A percentile compares a stretch with the other conserved stretches of the same genome.
Conservation (phyloP, 2,113 vertebrate species). For the Malurus cyaneus region DNA sequence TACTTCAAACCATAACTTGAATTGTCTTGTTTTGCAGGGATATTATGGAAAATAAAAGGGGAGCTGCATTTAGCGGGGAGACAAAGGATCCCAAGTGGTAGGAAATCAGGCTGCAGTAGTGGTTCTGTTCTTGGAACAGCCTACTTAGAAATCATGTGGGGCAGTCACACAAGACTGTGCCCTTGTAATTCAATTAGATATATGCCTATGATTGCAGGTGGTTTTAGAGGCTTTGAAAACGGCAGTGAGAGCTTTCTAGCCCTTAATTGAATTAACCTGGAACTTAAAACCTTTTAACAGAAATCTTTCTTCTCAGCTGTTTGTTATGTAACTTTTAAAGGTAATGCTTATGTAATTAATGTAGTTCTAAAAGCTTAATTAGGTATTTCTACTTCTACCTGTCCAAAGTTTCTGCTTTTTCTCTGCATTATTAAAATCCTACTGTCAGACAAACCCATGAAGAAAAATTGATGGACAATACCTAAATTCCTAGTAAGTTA, state of each 20-base stretch:
- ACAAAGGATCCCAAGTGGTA: neutral
- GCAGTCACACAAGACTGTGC: neutral
- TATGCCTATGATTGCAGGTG: neutral
- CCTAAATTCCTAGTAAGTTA: neutral
- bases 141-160: neutral
- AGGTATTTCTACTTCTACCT: neutral
- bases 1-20: neutral
- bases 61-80: neutral
- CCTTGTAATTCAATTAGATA: neutral
- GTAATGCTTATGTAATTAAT: neutral
- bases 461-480: neutral
- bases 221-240: neutral
- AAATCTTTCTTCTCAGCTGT: neutral
- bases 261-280: neutral
- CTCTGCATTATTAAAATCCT: neutral
- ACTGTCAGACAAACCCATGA: neutral
- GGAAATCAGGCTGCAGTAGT: neutral
- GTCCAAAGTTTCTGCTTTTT: neutral
- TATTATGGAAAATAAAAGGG: neutral
- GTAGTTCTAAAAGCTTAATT: neutral
- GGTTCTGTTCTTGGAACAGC: neutral
- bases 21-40: neutral
- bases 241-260: neutral
- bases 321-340: neutral
- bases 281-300: neutral